These are phyloP conservation scores for Drosophila ananassae DNA, from an alignment of 1,140 invertebrate genomes.

Conservation along the genomic window DNA sequence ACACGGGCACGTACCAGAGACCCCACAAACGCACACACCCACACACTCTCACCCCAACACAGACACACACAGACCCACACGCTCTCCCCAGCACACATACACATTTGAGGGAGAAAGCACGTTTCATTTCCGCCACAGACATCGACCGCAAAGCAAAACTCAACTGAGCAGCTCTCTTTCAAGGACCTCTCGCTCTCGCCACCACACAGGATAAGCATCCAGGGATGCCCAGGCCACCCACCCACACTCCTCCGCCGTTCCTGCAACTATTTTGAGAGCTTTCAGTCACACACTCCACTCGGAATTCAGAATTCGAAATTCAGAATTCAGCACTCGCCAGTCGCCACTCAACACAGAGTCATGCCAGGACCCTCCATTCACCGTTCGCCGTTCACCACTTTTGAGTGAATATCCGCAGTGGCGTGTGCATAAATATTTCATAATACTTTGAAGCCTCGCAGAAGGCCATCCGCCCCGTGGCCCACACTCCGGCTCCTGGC, in stretches of 20 bases:
- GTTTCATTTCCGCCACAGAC: conserved; percentile 78
- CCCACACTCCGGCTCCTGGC: background rate
- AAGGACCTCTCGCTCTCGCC: conserved; percentile 27
- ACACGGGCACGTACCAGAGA: conserved; percentile 52
- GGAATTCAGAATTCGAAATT: conserved; percentile 1
- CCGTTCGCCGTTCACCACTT: conserved; percentile 33
- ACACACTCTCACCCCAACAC: conserved; percentile 1
- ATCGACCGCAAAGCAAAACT: conserved; percentile 44
- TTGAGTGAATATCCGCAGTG: conserved; percentile 69
- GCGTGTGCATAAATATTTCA: conserved; percentile 79
- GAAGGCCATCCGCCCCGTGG: background rate
- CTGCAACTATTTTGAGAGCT: conserved; percentile 39
- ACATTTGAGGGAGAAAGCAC: conserved; percentile 36
- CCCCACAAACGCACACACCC: conserved; percentile 11
- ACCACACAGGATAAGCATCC: conserved; percentile 36
- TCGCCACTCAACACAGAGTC: conserved; percentile 4
- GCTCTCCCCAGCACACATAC: background rate
- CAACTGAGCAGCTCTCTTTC: conserved; percentile 33
- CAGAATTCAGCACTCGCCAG: conserved; percentile 3
- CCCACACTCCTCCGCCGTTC: conserved; percentile 27
- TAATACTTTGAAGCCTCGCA: conserved; percentile 50
- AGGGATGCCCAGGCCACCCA: conserved; percentile 14
- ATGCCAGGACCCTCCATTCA: conserved; percentile 6
- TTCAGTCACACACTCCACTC: conserved; percentile 42
- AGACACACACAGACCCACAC: conserved; percentile 8